Base-by-base conservation (phyloP, 64 coral and sea anemone genomes). In the Acropora tenuis region DNA sequence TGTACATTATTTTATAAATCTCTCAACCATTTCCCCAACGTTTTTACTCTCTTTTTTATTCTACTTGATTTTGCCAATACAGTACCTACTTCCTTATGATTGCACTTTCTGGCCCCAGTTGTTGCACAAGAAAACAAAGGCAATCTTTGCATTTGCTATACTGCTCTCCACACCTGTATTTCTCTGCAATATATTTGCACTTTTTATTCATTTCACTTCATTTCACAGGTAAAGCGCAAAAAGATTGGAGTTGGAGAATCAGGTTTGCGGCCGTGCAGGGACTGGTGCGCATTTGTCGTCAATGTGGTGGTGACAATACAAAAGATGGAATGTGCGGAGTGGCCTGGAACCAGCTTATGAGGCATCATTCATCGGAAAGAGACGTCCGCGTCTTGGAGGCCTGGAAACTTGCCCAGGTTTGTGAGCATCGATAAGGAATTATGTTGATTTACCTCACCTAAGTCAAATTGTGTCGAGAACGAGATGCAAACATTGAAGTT, bases 241-340 rank as follows among this genome's bases (percentile, higher is more conserved):
- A 74, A 84, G 95, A 97, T 65, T 97, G 95, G 95, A 97, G 95
- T 67, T 97, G 95, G 95, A 74, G 95, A 82, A 89, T 97, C 9
- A 94, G 95, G 84, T 97, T 97, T 84, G 92, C 95, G 50, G 92
- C 95, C 49, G 92, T 97, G 41, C 95, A 97, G 41, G 95, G 95
- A 57, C 95, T 97, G 89, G 92, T 97, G 2, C 95, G 95, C 71
- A 89, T 97, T 45, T 93, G 95, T 50, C 95, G 95, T 66, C 78
- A 91, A 66, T 94, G 83, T 71, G 53, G 81, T 69, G 88, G 69
- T 60, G 92, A 97, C 55, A 84, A 69, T 41, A 89, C 66, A 75
- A 97, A 88, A 88, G 95, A 97, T 30, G 92, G 95, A 50, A 93
- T 94, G 65, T 67, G 95, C 3, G 85, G 88, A 59, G 82, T 90